A percentile compares a stretch with the other conserved stretches of the same genome.
phyloP scores from a whole-genome alignment of 2,797 vertebrate species.

The Percopsis omiscomaycus region DNA sequence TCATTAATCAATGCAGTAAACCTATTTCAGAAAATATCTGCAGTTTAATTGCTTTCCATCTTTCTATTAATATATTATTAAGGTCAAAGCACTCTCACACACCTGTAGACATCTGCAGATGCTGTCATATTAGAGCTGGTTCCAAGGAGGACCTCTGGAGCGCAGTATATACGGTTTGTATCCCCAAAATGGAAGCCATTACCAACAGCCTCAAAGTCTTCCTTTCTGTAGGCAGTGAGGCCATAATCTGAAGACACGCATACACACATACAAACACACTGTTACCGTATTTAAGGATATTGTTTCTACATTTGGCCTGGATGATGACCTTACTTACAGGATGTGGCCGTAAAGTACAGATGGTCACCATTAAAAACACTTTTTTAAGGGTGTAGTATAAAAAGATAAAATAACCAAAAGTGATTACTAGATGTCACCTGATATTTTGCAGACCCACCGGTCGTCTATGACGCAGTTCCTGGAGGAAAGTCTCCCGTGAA shows the following conservation, averaged over 20 bases:
- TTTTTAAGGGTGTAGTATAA: not conserved
- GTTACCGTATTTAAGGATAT: slow-evolving; percentile 2
- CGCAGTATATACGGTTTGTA: slow-evolving; percentile 65
- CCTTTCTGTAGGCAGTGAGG: slow-evolving; percentile 71
- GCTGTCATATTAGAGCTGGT: slow-evolving; percentile 58
- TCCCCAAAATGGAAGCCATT: slow-evolving; percentile 62
- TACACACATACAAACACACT: slow-evolving; percentile 7
- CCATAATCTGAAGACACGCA: slow-evolving; percentile 70
- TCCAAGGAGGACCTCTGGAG: slow-evolving; percentile 75
- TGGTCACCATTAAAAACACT: too few relatives aligned
- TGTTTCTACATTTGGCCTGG: slow-evolving; percentile 17
- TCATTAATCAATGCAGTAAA: too few relatives aligned
- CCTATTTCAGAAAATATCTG: too few relatives aligned
- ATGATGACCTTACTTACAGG: slow-evolving; percentile 7
- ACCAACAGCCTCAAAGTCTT: slow-evolving; percentile 69
- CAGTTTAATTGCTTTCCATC: too few relatives aligned
- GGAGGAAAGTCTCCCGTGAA: slow-evolving; percentile 77
- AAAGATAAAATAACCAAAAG: not conserved
- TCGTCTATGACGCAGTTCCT: slow-evolving; percentile 79
- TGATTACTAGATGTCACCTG: slow-evolving; percentile 59
- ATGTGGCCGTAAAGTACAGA: slow-evolving; percentile 3
- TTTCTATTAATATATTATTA: not conserved
- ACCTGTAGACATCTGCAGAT: slow-evolving; percentile 76
- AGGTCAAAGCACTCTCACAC: not conserved
- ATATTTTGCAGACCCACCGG: slow-evolving; percentile 82